phyloP scores from a whole-genome alignment of 1,140 invertebrate species.

The Nymphalis io region DNA sequence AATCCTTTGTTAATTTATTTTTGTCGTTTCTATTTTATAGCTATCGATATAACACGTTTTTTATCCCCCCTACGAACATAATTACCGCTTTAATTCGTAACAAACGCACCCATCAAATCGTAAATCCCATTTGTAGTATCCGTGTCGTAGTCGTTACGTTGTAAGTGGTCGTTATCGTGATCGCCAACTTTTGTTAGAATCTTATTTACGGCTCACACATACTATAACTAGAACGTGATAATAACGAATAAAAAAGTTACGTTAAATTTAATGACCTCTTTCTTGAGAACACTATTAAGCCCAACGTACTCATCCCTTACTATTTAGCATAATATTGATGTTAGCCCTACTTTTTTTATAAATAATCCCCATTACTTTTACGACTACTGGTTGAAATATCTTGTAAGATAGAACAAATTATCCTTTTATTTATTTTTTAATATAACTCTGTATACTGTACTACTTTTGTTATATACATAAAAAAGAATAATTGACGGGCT shows the following conservation, averaged over 20 bases:
- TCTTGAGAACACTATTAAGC: not conserved
- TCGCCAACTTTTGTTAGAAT: conserved; percentile 36
- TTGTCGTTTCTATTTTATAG: not conserved
- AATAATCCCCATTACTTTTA: no score
- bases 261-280: conserved; percentile 24
- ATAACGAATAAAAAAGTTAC: conserved; percentile 33
- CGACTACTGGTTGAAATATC: no score
- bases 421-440: no score
- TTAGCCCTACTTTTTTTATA: no score
- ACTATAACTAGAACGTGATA: conserved; percentile 28
- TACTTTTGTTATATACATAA: no score
- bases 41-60: not conserved
- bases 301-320: no score
- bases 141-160: conserved; percentile 37
- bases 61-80: not conserved
- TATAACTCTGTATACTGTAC: no score
- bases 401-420: no score
- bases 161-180: conserved; percentile 39
- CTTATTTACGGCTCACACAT: conserved; percentile 35
- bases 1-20: not conserved
- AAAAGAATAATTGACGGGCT: no score
- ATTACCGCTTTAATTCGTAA: not conserved
- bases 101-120: conserved; percentile 17
- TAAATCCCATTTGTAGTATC: conserved; percentile 36
- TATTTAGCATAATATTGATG: no score